phyloP scores from a whole-genome alignment of 2,888 invertebrate species.

The Dynastes hyllus region DNA sequence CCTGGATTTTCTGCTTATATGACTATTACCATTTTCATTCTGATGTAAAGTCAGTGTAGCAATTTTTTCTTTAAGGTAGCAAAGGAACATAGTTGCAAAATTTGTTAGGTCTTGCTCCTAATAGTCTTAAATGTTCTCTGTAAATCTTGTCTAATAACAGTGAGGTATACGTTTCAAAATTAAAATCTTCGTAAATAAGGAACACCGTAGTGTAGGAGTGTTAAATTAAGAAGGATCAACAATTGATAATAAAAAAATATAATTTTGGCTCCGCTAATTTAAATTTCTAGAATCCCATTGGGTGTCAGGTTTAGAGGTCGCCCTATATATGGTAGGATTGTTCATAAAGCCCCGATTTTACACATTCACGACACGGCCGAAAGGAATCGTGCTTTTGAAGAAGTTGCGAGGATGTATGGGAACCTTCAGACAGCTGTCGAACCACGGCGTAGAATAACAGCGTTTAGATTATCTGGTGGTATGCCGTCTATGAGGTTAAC shows the following conservation, averaged over 20 bases:
- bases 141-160: no score
- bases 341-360: conserved; percentile 80
- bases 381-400: conserved; percentile 73
- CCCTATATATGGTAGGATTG: conserved; percentile 82
- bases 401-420: conserved; percentile 73
- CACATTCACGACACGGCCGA: conserved; percentile 69
- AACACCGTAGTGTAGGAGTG: no score
- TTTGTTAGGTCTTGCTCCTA: background rate
- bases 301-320: conserved; percentile 69
- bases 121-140: background rate
- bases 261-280: background rate
- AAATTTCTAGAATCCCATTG: conserved; percentile 67
- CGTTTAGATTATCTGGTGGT: conserved; percentile 69
- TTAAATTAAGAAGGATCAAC: background rate
- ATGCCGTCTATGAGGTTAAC: conserved; percentile 73
- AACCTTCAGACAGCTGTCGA: conserved; percentile 67
- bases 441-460: conserved; percentile 65
- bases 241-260: background rate
- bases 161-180: background rate
- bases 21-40: no score
- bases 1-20: no score
- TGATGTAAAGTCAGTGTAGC: no score
- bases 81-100: no score
- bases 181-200: background rate
- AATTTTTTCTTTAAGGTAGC: no score